These are phyloP conservation scores for Sylvicola cinctus DNA, from an alignment of 2,888 invertebrate genomes.

Conservation along the genomic window DNA sequence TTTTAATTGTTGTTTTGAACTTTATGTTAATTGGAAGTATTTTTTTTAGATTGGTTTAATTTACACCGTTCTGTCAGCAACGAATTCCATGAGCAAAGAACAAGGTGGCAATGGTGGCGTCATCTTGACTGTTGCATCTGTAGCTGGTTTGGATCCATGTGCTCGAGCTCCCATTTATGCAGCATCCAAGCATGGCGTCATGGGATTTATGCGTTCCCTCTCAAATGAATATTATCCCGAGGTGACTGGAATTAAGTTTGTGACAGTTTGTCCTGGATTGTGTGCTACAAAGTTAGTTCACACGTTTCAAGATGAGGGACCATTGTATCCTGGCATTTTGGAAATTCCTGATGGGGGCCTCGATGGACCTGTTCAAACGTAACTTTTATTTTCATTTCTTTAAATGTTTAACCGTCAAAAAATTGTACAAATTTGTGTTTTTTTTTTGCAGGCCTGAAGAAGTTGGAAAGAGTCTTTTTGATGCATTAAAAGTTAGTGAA, in stretches of 20 bases:
- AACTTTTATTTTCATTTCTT: not conserved
- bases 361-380: not conserved
- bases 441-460: not conserved
- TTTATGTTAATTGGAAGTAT: too few species aligned
- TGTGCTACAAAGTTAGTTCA: not conserved
- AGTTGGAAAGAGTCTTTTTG: constrained; percentile 3
- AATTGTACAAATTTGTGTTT: not conserved
- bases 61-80: constrained; percentile 16
- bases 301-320: not conserved
- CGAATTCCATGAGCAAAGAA: constrained; percentile 23
- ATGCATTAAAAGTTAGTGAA: constrained; percentile 1
- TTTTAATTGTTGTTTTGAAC: too few species aligned
- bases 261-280: constrained; percentile 5
- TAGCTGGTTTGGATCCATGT: constrained; percentile 15
- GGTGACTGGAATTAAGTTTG: constrained; percentile 4
- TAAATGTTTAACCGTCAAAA: too few species aligned
- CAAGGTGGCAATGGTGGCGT: constrained; percentile 22
- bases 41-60: constrained; percentile 14
- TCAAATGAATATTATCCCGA: constrained; percentile 9
- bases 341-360: not conserved
- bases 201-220: constrained; percentile 21
- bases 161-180: constrained; percentile 18
- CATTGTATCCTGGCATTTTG: not conserved
- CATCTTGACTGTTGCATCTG: constrained; percentile 22
- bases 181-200: constrained; percentile 21